Percentiles rank a stretch among this genome's conserved stretches.
Conservation (phyloP, 2,113 vertebrate genomes). For the Coreoperca whiteheadi region DNA sequence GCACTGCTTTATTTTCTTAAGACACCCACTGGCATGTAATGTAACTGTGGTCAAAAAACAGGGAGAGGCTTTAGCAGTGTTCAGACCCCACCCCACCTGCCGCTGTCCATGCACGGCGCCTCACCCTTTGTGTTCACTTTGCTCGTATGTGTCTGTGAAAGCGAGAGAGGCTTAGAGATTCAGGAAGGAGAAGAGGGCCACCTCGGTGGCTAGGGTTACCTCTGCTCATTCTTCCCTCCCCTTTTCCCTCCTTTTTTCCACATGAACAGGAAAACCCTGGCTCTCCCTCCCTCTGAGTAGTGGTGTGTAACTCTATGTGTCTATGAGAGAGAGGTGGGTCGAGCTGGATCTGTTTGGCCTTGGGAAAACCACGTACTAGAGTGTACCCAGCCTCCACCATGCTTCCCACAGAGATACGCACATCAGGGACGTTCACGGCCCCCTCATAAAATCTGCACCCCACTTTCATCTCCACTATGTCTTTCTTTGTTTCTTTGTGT, state of each 20-base stretch:
- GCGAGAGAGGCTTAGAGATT: slow-evolving; percentile 34
- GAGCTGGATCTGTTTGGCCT: slow-evolving; percentile 66
- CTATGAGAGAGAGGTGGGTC: slow-evolving; percentile 50
- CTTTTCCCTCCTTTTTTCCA: slow-evolving; percentile 59
- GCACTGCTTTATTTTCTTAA: slow-evolving; percentile 71
- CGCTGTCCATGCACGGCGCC: slow-evolving; percentile 10
- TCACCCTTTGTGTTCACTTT: slow-evolving; percentile 37
- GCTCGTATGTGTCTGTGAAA: slow-evolving; percentile 29
- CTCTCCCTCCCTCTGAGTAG: slow-evolving; percentile 66
- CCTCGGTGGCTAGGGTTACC: slow-evolving; percentile 78
- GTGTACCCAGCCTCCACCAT: slow-evolving; percentile 51
- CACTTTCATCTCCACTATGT: slow-evolving; percentile 33
- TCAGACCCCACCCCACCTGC: slow-evolving; percentile 45
- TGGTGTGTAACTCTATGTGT: slow-evolving; percentile 53
- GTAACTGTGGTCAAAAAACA: slow-evolving; percentile 64
- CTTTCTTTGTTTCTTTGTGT: slow-evolving; percentile 36
- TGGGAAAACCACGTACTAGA: slow-evolving; percentile 75
- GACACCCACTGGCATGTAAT: slow-evolving; percentile 62
- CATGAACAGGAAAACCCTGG: slow-evolving; percentile 72
- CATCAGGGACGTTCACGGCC: slow-evolving; percentile 24
- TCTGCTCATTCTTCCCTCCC: slow-evolving; percentile 68
- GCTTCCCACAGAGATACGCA: slow-evolving; percentile 54
- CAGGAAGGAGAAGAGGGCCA: slow-evolving; percentile 74
- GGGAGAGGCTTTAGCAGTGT: slow-evolving; percentile 44
- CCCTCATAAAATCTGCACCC: slow-evolving; percentile 41